Percentiles rank a stretch among this genome's conserved stretches.
Evolutionary conservation across 2,888 invertebrate genomes (phyloP).

Genomic region (Athalia rosae): DNA sequence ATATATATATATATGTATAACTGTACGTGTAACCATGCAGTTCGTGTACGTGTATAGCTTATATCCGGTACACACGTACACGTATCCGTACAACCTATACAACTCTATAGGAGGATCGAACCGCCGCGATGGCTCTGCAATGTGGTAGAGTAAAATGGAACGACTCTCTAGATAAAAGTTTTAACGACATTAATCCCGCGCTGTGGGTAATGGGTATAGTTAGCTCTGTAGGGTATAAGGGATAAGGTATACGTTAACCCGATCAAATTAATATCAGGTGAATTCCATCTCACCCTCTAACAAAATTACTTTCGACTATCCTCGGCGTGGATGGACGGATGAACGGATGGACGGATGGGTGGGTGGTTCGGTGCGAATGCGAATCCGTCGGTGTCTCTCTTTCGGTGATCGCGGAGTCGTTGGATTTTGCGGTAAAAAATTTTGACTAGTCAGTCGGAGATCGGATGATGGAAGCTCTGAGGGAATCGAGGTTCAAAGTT

Average conservation of each 20-base stretch:
- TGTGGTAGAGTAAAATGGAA: not conserved
- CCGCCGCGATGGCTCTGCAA: not conserved
- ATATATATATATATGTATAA: no score
- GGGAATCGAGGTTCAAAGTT: constrained; percentile 43
- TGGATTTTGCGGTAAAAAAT: constrained; percentile 7
- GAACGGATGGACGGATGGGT: not conserved
- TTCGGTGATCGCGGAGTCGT: not conserved
- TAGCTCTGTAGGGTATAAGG: no score
- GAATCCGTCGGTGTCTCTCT: not conserved
- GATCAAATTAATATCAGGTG: constrained; percentile 27
- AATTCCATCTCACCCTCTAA: constrained; percentile 4
- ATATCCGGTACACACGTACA: no score
- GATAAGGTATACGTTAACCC: not conserved
- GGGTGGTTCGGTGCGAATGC: not conserved
- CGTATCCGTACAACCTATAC: not conserved
- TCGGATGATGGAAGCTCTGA: not conserved
- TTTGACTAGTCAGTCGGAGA: constrained; percentile 37
- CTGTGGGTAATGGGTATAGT: not conserved
- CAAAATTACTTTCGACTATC: constrained; percentile 11
- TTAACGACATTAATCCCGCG: constrained; percentile 24
- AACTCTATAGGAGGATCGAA: not conserved
- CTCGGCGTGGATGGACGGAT: not conserved
- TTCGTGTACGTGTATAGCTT: no score
- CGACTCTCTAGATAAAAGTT: constrained; percentile 28
- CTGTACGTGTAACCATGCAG: no score